Conservation (phyloP, 2,888 invertebrate species). For the Macrosiphum euphorbiae region DNA sequence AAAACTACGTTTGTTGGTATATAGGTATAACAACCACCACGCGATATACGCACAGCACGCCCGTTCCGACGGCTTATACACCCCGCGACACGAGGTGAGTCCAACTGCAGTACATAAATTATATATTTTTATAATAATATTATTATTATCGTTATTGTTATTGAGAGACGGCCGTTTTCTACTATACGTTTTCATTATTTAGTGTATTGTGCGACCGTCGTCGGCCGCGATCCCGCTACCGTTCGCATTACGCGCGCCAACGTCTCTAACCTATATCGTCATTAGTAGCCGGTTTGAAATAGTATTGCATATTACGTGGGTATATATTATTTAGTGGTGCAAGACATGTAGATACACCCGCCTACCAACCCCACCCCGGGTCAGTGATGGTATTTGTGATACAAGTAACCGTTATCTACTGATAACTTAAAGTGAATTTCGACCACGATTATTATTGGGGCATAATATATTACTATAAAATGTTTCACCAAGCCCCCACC, state of each 20-base stretch:
- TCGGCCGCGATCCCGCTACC: background rate
- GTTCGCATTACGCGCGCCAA: background rate
- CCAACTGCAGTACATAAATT: background rate
- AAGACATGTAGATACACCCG: background rate
- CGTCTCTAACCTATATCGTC: background rate
- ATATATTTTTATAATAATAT: background rate
- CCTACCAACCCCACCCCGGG: background rate
- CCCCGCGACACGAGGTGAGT: conserved; percentile 34
- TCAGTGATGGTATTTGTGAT: background rate
- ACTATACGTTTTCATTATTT: too few relatives aligned
- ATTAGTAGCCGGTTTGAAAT: background rate
- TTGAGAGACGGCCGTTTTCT: background rate
- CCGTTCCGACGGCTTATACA: background rate
- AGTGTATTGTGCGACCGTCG: background rate
- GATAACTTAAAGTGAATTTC: background rate
- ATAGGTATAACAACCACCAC: background rate
- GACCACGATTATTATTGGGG: background rate
- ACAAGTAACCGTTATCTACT: too few relatives aligned
- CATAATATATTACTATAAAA: background rate
- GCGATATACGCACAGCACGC: background rate
- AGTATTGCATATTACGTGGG: background rate
- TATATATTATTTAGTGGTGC: background rate
- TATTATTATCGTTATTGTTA: background rate
- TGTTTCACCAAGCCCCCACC: background rate
- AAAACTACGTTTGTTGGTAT: conserved; percentile 10